Evolutionary conservation across 2,888 invertebrate species (phyloP).

Genomic region (Lasioglossum figueresi): DNA sequence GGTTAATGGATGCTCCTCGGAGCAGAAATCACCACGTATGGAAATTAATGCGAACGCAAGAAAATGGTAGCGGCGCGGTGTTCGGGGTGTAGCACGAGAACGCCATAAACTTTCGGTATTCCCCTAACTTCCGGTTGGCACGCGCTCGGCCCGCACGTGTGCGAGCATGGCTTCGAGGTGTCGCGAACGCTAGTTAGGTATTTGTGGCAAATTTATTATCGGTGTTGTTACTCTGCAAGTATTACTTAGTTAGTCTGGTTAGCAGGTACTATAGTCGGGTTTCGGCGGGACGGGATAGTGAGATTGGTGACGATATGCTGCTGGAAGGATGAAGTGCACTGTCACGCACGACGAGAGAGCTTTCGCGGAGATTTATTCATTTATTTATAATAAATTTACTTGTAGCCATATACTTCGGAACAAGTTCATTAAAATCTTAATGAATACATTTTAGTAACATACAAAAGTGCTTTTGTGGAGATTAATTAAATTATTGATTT

Average conservation of each 20-base stretch:
- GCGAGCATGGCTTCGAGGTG: conserved; percentile 41
- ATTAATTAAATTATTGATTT: no score
- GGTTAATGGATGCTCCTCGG: not conserved
- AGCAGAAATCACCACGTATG: conserved; percentile 22
- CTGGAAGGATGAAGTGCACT: not conserved
- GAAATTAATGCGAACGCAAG: conserved; percentile 38
- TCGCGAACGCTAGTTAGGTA: conserved; percentile 32
- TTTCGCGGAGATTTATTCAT: not conserved
- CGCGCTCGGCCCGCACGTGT: conserved; percentile 14
- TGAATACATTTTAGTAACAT: no score
- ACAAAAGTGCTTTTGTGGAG: not conserved
- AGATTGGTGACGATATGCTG: not conserved
- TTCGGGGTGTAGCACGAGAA: conserved; percentile 20
- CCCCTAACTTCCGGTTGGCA: conserved; percentile 33
- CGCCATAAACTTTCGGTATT: conserved; percentile 44
- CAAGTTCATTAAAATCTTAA: no score
- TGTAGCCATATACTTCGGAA: no score
- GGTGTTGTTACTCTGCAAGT: not conserved
- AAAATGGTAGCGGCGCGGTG: conserved; percentile 2
- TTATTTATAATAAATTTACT: not conserved
- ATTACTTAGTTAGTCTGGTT: conserved; percentile 5
- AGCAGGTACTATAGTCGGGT: not conserved
- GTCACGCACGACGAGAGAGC: not conserved
- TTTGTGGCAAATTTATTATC: conserved; percentile 38
- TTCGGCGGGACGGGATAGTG: not conserved